Evolutionary conservation across 2,797 vertebrate species (phyloP).

Genomic region (Bradypus variegatus): DNA sequence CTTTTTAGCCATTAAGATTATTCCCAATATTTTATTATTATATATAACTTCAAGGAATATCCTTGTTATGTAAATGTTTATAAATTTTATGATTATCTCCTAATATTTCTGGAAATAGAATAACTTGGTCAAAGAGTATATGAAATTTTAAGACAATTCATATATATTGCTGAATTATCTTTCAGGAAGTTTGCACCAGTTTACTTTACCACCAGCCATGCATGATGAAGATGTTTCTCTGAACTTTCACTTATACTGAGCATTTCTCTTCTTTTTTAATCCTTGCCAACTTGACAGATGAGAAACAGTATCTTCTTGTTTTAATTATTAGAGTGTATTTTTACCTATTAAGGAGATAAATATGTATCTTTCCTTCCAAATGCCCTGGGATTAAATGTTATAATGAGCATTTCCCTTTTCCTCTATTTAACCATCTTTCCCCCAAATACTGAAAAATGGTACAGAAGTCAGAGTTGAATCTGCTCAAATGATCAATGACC

Average conservation of each 20-base stretch:
- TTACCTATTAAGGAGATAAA: not conserved
- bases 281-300: not conserved
- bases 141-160: not conserved
- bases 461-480: not conserved
- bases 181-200: not conserved
- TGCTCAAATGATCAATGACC: not conserved
- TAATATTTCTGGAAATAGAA: slow-evolving; percentile 17
- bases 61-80: not conserved
- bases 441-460: not conserved
- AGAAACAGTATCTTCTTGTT: not conserved
- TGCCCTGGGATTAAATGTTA: not conserved
- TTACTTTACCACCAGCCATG: not conserved
- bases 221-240: not conserved
- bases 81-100: not conserved
- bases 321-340: not conserved
- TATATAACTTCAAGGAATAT: slow-evolving; percentile 4
- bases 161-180: not conserved
- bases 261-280: slow-evolving; percentile 6
- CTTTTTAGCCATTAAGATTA: not conserved
- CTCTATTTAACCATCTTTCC: not conserved
- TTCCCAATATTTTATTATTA: slow-evolving; percentile 23
- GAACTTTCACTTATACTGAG: not conserved
- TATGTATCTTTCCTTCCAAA: not conserved
- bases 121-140: not conserved
- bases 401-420: not conserved